Evolutionary conservation across 2,797 vertebrate genomes (phyloP), one percentile per base, ranked within the genome.

Genomic region (Siniperca undulata): DNA sequence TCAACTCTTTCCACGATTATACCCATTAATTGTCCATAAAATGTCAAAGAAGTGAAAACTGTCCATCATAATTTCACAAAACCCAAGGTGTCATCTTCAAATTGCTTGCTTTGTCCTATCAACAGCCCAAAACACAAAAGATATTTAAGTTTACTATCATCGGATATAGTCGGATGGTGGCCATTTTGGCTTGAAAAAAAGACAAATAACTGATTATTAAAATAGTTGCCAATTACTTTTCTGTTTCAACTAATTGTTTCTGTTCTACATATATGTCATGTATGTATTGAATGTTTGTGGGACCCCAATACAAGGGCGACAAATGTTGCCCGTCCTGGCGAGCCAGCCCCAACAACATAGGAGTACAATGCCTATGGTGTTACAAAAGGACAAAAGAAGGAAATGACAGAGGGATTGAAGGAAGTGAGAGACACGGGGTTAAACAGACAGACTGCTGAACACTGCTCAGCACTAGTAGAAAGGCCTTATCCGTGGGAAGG

Each of bases 361-460:
- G 9, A 71, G 24, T 24, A 65, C 44, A 53, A 71, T 59, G 34
- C 27, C 27, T 16, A 6, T 3, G 13, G 53, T 53, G 48, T 70
- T 10, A 68, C 22, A 60, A 64, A 74, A 78, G 24, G 66, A 78
- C 80, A 85, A 84, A 88, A 84, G 74, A 6, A 87, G 87, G 86
- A 83, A 75, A 76, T 82, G 79, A 78, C n/a, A 79, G 8, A 11
- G 3, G 44, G 75, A 52, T 53, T 50, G 66, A 76, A 85, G 86
- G 73, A 89, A 80, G 74, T 69, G 66, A 66, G 59, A 14, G 48
- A 81, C 38, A 19, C 22, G 53, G n/a, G 24, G 34, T 70, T 52
- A 70, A 72, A 69, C 14, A 70, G 59, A 67, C 73, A 24, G 66
- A 46, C 27, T n/a, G 67, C 67, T 48, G 10, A 73, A 36, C 30